Base-by-base conservation (phyloP, 2,888 invertebrate species). In the Sacculina carcini region DNA sequence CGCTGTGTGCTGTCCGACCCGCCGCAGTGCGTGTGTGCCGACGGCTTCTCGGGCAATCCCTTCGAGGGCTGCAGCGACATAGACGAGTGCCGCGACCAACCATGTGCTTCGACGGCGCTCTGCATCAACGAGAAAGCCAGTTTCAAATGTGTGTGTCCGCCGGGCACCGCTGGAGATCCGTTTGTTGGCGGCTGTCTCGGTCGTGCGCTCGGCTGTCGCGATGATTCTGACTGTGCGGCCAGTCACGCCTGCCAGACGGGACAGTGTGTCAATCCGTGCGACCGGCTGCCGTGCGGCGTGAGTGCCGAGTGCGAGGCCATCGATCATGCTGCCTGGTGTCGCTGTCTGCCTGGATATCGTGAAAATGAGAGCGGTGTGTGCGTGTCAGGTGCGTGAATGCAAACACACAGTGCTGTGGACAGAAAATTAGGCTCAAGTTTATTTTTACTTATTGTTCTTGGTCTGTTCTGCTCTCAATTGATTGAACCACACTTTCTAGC, bases 1-100 rank as follows among this genome's bases (percentile, higher is more conserved):
- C 81, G 81, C 66, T 89, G 87, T 63, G 82, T 82, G 1, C 82
- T 85, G 1, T 79, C 78, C 54, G 83, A 86, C 66, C 86, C 86
- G 9, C 86, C 87, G 9, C 1, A 77, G 60, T 89, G 89, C 63
- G 77, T 81, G 74, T 89, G 89, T 64, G 76, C 79, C 65, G 72
- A 77, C 21, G 87, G 89, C 14, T 86, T 76, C 62, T 80, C 81
- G 65, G 86, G 87, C 12, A 80, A 86, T 66, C 81, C 86, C 0
- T 71, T 82, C 39, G 75, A 76, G 58, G 84, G 85, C 31, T 86
- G 86, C 62, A 72, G 76, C 2, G 85, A 86, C 62, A 77, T 82
- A 55, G 81, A 89, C 62, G 87, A 89, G 67, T 89, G 89, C 61
- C 51, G 48, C 9, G 77, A 78, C 60, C 74, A 77, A 56, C 85